Evolutionary conservation across 2,113 vertebrate genomes (phyloP).

Genomic region (Prunella himalayana): DNA sequence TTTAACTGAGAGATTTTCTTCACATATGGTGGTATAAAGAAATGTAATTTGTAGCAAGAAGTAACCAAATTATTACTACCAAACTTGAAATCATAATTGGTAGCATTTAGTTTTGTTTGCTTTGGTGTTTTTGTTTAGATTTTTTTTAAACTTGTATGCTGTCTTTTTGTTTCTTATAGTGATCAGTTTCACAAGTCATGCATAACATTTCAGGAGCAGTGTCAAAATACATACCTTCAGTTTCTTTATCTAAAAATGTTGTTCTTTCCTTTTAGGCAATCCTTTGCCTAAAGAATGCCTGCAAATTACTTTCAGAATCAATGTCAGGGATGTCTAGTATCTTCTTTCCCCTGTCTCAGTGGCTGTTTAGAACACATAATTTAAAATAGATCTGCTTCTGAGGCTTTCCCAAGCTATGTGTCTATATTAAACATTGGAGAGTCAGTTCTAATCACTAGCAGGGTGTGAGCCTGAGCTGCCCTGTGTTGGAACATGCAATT

Average conservation of each 20-base stretch:
- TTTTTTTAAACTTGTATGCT: neutral
- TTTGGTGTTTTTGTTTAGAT: neutral
- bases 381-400: neutral
- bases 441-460: neutral
- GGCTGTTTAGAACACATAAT: neutral
- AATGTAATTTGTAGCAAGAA: conserved; percentile 40
- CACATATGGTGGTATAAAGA: conserved; percentile 15
- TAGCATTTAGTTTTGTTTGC: neutral
- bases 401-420: neutral
- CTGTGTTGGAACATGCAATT: neutral
- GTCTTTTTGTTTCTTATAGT: neutral
- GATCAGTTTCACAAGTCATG: neutral
- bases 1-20: neutral
- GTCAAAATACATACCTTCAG: neutral
- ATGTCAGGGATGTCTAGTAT: neutral
- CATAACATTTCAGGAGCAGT: neutral
- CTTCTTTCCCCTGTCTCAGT: neutral
- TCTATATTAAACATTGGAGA: neutral
- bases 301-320: neutral
- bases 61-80: conserved; percentile 9
- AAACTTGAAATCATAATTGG: conserved; percentile 27
- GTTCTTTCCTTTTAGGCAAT: neutral
- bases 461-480: neutral
- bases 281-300: neutral
- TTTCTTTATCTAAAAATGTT: neutral